phyloP scores from a whole-genome alignment of 2,113 vertebrate species.

The Bolborhynchus lineola region DNA sequence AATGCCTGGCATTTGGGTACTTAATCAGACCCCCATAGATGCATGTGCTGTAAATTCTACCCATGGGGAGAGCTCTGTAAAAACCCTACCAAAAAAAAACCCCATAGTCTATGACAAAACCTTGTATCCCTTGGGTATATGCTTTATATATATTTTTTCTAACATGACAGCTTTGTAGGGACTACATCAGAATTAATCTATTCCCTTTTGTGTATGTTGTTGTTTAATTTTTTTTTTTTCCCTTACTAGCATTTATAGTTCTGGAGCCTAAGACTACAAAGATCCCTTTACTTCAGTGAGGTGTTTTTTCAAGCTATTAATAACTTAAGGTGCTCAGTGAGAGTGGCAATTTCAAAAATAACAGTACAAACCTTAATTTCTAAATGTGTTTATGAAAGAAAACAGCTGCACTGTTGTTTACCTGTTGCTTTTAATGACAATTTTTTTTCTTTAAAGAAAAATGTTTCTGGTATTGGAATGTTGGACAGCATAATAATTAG shows the following conservation, averaged over 20 bases:
- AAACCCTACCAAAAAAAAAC: not conserved
- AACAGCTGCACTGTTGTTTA: not conserved
- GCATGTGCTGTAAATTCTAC: not conserved
- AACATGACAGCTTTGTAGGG: not conserved
- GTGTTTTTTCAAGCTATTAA: not conserved
- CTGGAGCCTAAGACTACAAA: not conserved
- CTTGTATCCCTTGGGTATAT: fast-evolving
- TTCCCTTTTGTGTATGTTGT: not conserved
- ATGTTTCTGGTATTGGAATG: not conserved
- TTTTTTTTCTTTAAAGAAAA: not conserved
- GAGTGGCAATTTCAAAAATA: not conserved
- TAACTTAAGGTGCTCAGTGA: not conserved
- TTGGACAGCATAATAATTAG: not conserved
- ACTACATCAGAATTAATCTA: not conserved
- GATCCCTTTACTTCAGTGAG: not conserved
- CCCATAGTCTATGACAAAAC: not conserved
- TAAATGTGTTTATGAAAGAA: not conserved
- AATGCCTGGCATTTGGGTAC: not conserved
- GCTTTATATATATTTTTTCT: not conserved
- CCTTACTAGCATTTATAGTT: not conserved
- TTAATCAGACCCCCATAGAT: not conserved
- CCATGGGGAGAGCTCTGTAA: not conserved
- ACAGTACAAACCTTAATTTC: not conserved
- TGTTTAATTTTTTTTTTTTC: not conserved
- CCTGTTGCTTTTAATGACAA: not conserved